phyloP scores from a whole-genome alignment of 1,140 invertebrate genomes.

The Paraescarpia echinospica region DNA sequence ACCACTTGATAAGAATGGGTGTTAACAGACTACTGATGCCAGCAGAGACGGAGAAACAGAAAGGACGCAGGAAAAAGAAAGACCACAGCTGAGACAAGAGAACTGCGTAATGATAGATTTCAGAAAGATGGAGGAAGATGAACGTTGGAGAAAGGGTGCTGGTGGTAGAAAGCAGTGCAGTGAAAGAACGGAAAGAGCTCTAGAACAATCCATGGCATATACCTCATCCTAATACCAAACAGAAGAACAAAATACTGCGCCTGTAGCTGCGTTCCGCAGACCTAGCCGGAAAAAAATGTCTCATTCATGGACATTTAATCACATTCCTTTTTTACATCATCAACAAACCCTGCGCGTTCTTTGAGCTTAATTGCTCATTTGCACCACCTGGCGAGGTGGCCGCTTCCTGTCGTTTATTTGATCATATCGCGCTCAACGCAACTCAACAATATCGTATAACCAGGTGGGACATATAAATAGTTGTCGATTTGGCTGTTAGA shows the following conservation, averaged over 20 bases:
- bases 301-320: not conserved
- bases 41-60: no score
- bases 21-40: no score
- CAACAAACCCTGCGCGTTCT: not conserved
- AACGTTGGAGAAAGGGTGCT: no score
- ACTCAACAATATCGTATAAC: slow-evolving; percentile 1
- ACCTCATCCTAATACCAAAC: no score
- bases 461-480: not conserved
- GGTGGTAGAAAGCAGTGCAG: no score
- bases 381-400: not conserved
- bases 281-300: not conserved
- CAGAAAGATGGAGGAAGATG: no score
- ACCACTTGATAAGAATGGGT: no score
- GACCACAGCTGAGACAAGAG: no score
- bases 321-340: not conserved
- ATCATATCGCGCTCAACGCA: not conserved
- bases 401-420: not conserved
- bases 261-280: not conserved
- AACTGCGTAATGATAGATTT: no score
- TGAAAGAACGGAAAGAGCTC: no score
- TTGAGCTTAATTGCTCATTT: not conserved
- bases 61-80: no score
- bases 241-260: not conserved
- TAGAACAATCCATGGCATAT: no score
- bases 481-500: not conserved